These are phyloP conservation scores for Ptilodon capucinus DNA, from an alignment of 2,888 invertebrate species.

Conservation along the genomic window DNA sequence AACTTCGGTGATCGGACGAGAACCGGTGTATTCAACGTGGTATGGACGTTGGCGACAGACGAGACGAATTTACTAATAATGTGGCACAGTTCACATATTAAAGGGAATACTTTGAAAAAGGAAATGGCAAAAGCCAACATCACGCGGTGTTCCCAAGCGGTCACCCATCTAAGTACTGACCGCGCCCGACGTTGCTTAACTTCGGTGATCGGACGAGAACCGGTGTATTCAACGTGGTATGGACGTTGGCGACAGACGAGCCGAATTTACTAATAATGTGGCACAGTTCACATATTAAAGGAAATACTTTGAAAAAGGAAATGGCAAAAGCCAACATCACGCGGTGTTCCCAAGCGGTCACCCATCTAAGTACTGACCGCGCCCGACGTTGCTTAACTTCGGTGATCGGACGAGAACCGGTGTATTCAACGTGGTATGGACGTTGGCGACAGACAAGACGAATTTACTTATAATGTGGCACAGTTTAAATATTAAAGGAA, in stretches of 20 bases:
- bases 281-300: no score
- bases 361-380: conserved; percentile 73
- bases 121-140: conserved; percentile 49
- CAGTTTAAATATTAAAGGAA: no score
- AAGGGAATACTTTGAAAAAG: no score
- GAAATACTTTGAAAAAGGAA: no score
- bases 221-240: conserved; percentile 69
- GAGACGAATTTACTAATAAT: no score
- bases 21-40: conserved; percentile 71
- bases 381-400: conserved; percentile 74
- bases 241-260: conserved; percentile 46
- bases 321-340: conserved; percentile 50
- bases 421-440: conserved; percentile 66
- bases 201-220: conserved; percentile 77
- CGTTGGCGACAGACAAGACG: conserved; percentile 39
- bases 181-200: conserved; percentile 72
- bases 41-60: conserved; percentile 52
- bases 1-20: conserved; percentile 76
- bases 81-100: no score
- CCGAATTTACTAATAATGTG: no score
- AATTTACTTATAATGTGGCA: no score
- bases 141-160: conserved; percentile 64
- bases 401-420: conserved; percentile 77
- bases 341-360: conserved; percentile 69
- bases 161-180: conserved; percentile 76